Base-by-base conservation (phyloP, 1,140 invertebrate genomes). In the Onthophagus taurus region DNA sequence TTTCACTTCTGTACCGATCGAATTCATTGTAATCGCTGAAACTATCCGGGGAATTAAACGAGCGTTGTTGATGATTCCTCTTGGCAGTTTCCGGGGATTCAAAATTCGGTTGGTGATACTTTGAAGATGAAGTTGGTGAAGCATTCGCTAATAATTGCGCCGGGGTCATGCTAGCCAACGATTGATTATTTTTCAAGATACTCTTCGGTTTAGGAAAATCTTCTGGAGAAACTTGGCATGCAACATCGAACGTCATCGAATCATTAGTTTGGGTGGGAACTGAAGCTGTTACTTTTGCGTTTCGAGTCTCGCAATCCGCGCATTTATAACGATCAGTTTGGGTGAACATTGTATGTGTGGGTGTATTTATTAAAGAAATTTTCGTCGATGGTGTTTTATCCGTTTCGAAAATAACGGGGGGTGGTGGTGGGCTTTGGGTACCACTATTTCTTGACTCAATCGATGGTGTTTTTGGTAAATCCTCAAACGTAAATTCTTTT, bases 81-180 rank as follows among this genome's bases (percentile, higher is more conserved):
- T n/a, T n/a, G n/a, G n/a, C n/a, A n/a, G n/a, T n/a, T n/a, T n/a
- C n/a, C n/a, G n/a, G n/a, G n/a, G n/a, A n/a, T n/a, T n/a, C n/a
- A n/a, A n/a, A n/a, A n/a, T n/a, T n/a, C n/a, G n/a, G n/a, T n/a
- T n/a, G n/a, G n/a, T n/a, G n/a, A n/a, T n/a, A n/a, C n/a, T n/a
- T n/a, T n/a, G n/a, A n/a, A n/a, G n/a, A n/a, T n/a, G n/a, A n/a
- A n/a, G n/a, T n/a, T n/a, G n/a, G n/a, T n/a, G n/a, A n/a, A n/a
- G n/a, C n/a, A n/a, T 49, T 36, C 13, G 38, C 54, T 12, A 60
- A 45, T 26, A 61, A 31, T 34, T 61, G 59, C 16, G 59, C 59
- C 14, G 59, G 55, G 2, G 59, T 61, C 8, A 61, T 24, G 13
- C 52, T 46, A 16, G 59, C 56, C 20, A 61, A 42, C 11, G 61